These are phyloP conservation scores for Parelbella ahira DNA, from an alignment of 2,888 invertebrate species.

Conservation along the genomic window DNA sequence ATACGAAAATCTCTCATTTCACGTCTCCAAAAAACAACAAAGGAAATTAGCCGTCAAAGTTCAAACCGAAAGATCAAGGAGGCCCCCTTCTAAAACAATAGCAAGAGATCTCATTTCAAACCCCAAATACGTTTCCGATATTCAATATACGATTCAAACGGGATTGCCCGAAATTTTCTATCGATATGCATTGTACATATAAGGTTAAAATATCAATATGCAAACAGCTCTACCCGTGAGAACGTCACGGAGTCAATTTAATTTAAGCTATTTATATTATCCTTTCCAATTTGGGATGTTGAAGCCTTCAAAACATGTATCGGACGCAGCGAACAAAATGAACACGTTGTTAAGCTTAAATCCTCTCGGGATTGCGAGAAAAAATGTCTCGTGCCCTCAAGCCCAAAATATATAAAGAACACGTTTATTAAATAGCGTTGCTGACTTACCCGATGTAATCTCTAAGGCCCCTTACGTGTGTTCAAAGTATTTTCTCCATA, in stretches of 20 bases:
- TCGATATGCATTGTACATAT: constrained; percentile 39
- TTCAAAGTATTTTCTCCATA: constrained; percentile 24
- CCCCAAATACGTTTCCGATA: constrained; percentile 68
- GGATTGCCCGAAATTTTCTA: constrained; percentile 51
- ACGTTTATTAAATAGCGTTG: constrained; percentile 32
- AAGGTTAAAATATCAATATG: constrained; percentile 51
- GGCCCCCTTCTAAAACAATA: constrained; percentile 57
- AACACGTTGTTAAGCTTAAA: constrained; percentile 40
- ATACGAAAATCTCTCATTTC: constrained; percentile 26
- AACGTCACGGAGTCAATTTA: constrained; percentile 40
- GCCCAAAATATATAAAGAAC: constrained; percentile 35
- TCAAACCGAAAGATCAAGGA: constrained; percentile 53
- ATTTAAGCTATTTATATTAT: constrained; percentile 42
- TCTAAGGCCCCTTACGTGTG: constrained; percentile 24
- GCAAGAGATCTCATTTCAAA: constrained; percentile 59
- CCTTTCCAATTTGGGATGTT: constrained; percentile 37
- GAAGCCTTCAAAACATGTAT: constrained; percentile 26
- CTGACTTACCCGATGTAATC: constrained; percentile 31
- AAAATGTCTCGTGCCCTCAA: constrained; percentile 34
- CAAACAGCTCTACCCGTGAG: constrained; percentile 42
- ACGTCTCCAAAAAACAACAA: constrained; percentile 39
- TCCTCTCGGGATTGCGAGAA: constrained; percentile 36
- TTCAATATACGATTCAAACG: constrained; percentile 69
- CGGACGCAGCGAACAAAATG: constrained; percentile 34
- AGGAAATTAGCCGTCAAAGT: constrained; percentile 54